These are phyloP conservation scores for Neomicropteryx cornuta DNA, from an alignment of 1,140 invertebrate species.

Conservation along the genomic window DNA sequence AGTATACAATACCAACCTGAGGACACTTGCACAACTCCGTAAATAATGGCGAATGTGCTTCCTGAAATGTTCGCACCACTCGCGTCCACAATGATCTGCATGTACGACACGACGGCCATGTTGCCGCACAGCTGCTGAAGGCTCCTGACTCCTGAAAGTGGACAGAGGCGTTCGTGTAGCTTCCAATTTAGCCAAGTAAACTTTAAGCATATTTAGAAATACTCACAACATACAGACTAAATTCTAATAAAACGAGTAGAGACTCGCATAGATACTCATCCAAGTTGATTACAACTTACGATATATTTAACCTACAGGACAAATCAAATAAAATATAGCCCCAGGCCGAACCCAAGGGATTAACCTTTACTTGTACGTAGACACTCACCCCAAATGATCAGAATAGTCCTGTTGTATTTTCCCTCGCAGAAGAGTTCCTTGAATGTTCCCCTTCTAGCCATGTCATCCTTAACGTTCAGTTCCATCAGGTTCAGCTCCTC, in stretches of 20 bases:
- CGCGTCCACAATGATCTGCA: constrained; percentile 39
- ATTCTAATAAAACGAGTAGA: too few species aligned
- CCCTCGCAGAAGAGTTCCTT: constrained; percentile 30
- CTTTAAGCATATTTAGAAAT: too few species aligned
- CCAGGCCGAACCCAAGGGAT: too few species aligned
- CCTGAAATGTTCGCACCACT: constrained; percentile 25
- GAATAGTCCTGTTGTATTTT: constrained; percentile 33
- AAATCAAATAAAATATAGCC: too few species aligned
- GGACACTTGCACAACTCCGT: constrained; percentile 46
- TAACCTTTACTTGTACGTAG: too few species aligned
- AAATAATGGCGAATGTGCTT: constrained; percentile 27
- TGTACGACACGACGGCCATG: constrained; percentile 49
- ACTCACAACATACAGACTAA: too few species aligned
- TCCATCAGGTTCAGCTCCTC: constrained; percentile 29
- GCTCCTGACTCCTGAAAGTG: constrained; percentile 28
- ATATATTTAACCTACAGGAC: too few species aligned
- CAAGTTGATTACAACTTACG: too few species aligned
- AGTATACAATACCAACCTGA: constrained; percentile 27
- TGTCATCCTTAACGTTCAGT: constrained; percentile 22
- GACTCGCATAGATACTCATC: too few species aligned
- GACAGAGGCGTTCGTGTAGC: too few species aligned
- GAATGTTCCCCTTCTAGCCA: constrained; percentile 23
- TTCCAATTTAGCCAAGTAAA: too few species aligned
- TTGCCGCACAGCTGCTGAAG: constrained; percentile 51
- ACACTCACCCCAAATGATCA: constrained; percentile 31